A percentile compares a stretch with the other conserved stretches of the same genome.
Evolutionary conservation across 2,797 vertebrate species (phyloP).

Genomic region (Delichon dasypus): DNA sequence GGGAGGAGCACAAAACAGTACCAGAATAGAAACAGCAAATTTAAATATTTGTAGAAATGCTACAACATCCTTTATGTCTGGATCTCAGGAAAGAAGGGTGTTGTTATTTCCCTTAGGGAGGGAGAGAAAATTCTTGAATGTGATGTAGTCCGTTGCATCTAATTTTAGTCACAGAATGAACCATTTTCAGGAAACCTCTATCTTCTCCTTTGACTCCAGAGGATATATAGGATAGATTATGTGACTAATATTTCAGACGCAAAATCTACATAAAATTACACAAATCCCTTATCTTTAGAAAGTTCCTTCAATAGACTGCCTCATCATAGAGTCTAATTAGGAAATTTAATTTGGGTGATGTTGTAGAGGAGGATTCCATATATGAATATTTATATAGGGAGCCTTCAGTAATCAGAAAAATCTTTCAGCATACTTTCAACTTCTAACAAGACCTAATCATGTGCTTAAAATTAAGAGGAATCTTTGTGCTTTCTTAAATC

Average conservation of each 20-base stretch:
- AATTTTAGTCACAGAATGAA: neutral
- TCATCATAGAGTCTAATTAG: neutral
- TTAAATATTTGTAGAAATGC: neutral
- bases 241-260: neutral
- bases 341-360: neutral
- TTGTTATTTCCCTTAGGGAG: neutral
- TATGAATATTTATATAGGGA: slow-evolving; percentile 32
- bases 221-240: neutral
- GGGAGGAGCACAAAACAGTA: neutral
- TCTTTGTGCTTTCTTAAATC: neutral
- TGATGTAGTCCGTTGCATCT: neutral
- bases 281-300: neutral
- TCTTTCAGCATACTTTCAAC: neutral
- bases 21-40: neutral
- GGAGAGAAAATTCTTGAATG: neutral
- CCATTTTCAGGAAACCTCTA: neutral
- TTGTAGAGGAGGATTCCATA: neutral
- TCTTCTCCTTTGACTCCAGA: neutral
- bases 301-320: neutral
- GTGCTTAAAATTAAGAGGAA: neutral
- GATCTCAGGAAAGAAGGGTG: neutral
- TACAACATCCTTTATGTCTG: neutral
- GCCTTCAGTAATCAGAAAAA: neutral
- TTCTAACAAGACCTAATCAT: neutral
- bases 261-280: neutral